These are phyloP conservation scores for Olivierus martensii DNA, from an alignment of 1,140 invertebrate genomes.

Conservation along the genomic window DNA sequence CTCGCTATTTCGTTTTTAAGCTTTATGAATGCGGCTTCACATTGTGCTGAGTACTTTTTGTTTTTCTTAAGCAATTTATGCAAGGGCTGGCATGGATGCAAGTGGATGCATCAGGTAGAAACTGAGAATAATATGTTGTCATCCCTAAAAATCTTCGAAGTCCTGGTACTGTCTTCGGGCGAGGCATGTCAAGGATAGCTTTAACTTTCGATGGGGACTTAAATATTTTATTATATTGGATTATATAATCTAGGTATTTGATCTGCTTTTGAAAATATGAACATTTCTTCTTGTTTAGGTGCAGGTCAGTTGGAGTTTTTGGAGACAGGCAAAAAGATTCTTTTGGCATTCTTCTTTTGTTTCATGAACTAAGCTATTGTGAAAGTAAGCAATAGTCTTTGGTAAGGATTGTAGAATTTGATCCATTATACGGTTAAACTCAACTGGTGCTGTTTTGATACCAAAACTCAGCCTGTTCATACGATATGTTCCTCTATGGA, in stretches of 20 bases:
- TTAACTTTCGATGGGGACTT: conserved; percentile 22
- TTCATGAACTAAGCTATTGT: conserved; percentile 1
- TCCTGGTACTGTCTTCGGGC: conserved; percentile 24
- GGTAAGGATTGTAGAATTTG: not conserved
- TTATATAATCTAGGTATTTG: not conserved
- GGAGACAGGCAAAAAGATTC: not conserved
- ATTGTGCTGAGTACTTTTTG: conserved; percentile 16
- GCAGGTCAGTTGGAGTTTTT: not conserved
- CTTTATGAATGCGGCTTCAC: conserved; percentile 21
- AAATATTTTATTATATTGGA: not conserved
- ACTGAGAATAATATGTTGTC: conserved; percentile 19
- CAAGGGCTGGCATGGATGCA: conserved; percentile 2
- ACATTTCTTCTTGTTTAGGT: conserved; percentile 1
- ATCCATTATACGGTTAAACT: not conserved
- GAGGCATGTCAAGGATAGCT: too few species aligned
- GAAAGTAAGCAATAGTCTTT: not conserved
- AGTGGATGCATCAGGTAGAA: conserved; percentile 24
- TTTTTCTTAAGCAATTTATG: conserved; percentile 19
- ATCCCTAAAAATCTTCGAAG: too few species aligned
- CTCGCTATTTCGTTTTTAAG: conserved; percentile 19
- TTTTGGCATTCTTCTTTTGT: not conserved
- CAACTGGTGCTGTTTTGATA: not conserved
- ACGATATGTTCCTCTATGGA: not conserved
- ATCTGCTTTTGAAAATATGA: not conserved
- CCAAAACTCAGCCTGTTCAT: too few species aligned